phyloP scores from a whole-genome alignment of 2,113 vertebrate genomes.

The Casuarius casuarius region DNA sequence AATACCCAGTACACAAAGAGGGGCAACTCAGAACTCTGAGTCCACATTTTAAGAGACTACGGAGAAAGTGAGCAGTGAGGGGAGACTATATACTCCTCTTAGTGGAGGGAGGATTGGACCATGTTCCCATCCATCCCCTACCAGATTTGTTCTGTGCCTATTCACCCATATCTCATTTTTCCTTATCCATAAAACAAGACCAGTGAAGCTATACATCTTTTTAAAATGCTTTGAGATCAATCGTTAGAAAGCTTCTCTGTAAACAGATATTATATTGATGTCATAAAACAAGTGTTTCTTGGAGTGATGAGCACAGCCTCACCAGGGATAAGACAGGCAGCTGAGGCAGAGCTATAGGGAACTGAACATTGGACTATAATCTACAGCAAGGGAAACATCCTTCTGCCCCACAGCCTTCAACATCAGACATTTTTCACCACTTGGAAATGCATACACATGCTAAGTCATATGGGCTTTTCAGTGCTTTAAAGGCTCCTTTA shows the following conservation, averaged over 20 bases:
- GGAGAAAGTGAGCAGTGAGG: neutral
- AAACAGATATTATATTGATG: neutral
- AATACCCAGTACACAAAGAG: neutral
- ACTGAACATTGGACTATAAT: neutral
- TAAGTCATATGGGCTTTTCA: neutral
- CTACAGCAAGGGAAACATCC: neutral
- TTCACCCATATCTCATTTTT: neutral
- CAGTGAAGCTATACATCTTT: neutral
- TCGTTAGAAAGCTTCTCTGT: neutral
- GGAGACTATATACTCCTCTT: neutral
- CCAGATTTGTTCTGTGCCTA: neutral
- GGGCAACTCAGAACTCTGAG: neutral
- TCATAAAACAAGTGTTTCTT: neutral
- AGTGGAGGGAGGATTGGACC: neutral
- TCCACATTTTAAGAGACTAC: neutral
- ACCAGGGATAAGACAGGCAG: neutral
- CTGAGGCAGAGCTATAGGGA: neutral
- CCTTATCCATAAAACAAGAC: neutral
- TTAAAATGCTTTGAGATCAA: neutral
- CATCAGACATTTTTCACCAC: neutral
- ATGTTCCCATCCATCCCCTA: neutral
- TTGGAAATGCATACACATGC: neutral
- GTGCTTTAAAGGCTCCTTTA: neutral
- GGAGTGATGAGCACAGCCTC: neutral
- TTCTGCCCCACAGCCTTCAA: neutral